Evolutionary conservation across 2,888 invertebrate species (phyloP), one percentile per base, ranked within the genome.

Genomic region (Pharmacophagus antenor): DNA sequence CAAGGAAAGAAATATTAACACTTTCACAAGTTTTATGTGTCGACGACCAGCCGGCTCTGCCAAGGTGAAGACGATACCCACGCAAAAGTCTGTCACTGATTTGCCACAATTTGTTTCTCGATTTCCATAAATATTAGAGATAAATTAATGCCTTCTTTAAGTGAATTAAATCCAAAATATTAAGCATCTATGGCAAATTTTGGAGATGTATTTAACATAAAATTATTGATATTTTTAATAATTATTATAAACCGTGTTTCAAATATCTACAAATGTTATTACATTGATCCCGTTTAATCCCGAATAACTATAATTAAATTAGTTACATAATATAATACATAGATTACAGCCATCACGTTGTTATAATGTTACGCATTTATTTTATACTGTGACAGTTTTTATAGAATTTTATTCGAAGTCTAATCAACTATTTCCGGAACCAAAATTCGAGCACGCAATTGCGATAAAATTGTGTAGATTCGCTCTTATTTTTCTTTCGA

Each of bases 1-100:
- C 73, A 79, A 80, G 79, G 77, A 80, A 79, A 80, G 79, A 80
- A 79, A 77, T 83, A 76, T 77, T 72, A 84, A 80, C 82, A 86
- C 88, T 88, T 88, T 88, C 88, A 84, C 87, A 79, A 76, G 79
- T 76, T 82, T 78, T 77, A 79, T 82, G 84, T 84, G 86, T 83
- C 85, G 85, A 80, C 87, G 88, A 87, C 87, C 87, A 73, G 73
- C 62, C 69, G 73, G 54, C 67, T 65, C 65, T 69, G 67, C 67
- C 69, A 70, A 70, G 70, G 74, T 73, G 77, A 77, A 79, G 82
- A 79, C 74, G 76, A 65, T n/a, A 72, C 82, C 85, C 80, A 84
- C 83, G 78, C 82, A 63, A 44, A 31, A 57, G 60, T 58, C 46
- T 56, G 50, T 49, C 51, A 21, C 23, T 21, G 52, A 44, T 57